A percentile compares a stretch with the other conserved stretches of the same genome.
Conservation (phyloP, 2,797 vertebrate species). For the Pogonophryne albipinna region DNA sequence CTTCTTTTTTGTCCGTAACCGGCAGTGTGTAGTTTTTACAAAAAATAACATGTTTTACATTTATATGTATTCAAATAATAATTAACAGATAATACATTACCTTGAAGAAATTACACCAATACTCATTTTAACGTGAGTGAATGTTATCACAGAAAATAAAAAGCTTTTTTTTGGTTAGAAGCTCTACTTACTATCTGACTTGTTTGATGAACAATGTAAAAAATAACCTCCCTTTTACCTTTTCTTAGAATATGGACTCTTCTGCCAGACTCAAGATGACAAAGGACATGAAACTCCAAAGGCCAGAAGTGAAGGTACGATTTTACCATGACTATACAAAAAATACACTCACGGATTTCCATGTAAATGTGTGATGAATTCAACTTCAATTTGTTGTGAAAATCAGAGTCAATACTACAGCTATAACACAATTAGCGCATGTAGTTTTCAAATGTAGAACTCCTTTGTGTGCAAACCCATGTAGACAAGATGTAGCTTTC, state of each 20-base stretch:
- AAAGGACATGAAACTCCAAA: slow-evolving; percentile 63
- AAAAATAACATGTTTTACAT: no score
- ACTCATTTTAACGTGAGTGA: neutral
- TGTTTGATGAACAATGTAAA: neutral
- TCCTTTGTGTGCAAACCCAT: neutral
- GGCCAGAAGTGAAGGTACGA: slow-evolving; percentile 69
- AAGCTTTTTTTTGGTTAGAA: no score
- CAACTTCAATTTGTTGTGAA: neutral
- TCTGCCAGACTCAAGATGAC: slow-evolving; percentile 61
- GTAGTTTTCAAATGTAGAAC: neutral
- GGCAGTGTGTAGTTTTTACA: fast-evolving
- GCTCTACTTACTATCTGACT: neutral
- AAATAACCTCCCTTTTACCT: neutral
- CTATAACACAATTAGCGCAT: no score
- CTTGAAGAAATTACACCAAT: fast-evolving
- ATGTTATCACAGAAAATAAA: neutral
- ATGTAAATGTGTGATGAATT: neutral
- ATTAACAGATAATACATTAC: no score
- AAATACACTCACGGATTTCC: neutral
- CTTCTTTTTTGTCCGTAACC: fast-evolving
- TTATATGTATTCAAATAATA: no score
- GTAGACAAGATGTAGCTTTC: neutral
- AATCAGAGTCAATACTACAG: neutral
- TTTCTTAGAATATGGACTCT: slow-evolving; percentile 77
- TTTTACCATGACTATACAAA: neutral